Conservation (phyloP, 1,140 invertebrate genomes). For the Macrocentrus cingulum region DNA sequence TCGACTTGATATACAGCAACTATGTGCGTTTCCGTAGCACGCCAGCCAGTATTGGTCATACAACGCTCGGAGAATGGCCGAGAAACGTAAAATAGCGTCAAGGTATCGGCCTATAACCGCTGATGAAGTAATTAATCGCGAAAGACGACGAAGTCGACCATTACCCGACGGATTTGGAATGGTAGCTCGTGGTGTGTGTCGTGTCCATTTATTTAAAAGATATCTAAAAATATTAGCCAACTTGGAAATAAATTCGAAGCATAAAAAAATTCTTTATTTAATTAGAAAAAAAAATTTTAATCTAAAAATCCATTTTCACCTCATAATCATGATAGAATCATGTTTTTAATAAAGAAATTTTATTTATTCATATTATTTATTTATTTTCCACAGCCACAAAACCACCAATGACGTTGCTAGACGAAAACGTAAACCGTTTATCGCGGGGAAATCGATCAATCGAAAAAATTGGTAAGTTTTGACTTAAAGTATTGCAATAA, state of each 20-base stretch:
- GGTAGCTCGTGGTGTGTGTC: constrained; percentile 28
- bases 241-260: neutral
- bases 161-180: constrained; percentile 32
- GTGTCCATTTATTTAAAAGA: neutral
- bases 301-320: neutral
- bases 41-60: too few relatives aligned
- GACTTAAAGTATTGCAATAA: too few relatives aligned
- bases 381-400: constrained; percentile 48
- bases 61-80: too few relatives aligned
- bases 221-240: constrained; percentile 6
- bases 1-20: too few relatives aligned
- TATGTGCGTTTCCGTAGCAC: too few relatives aligned
- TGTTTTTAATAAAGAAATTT: too few relatives aligned
- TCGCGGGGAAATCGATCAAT: constrained; percentile 29
- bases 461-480: constrained; percentile 46
- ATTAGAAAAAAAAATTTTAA: too few relatives aligned
- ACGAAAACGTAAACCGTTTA: constrained; percentile 54
- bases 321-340: too few relatives aligned
- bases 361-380: too few relatives aligned
- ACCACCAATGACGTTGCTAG: constrained; percentile 51
- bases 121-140: constrained; percentile 18
- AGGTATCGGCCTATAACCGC: too few relatives aligned
- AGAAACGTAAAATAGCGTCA: too few relatives aligned
- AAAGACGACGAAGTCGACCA: constrained; percentile 5
- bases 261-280: too few relatives aligned